Evolutionary conservation across 2,888 invertebrate species (phyloP).

Genomic region (Aplocera efformata): DNA sequence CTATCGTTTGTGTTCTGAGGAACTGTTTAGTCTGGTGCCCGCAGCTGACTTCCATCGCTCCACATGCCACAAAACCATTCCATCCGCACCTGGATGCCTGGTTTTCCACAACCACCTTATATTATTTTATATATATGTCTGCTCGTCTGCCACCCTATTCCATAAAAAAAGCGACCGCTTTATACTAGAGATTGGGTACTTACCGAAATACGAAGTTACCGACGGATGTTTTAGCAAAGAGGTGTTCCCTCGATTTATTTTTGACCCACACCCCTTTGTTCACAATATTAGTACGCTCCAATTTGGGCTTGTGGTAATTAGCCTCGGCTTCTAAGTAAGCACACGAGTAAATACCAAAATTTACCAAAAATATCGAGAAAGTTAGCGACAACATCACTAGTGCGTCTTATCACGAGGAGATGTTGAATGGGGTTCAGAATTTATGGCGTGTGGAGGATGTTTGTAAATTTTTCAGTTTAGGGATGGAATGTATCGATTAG

Average conservation of each 20-base stretch:
- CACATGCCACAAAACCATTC: no score
- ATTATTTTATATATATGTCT: no score
- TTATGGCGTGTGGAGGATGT: conserved; percentile 38
- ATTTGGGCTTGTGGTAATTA: conserved; percentile 40
- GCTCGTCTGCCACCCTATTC: no score
- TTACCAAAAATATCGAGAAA: conserved; percentile 37
- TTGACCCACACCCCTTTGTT: conserved; percentile 62
- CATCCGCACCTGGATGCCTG: no score
- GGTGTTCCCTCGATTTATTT: conserved; percentile 20
- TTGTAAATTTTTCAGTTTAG: conserved; percentile 39
- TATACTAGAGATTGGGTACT: no score
- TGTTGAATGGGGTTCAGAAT: conserved; percentile 30
- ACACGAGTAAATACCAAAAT: conserved; percentile 24
- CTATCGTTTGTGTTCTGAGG: no score
- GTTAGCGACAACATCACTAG: conserved; percentile 48
- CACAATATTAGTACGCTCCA: conserved; percentile 56
- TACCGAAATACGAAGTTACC: conserved; percentile 23
- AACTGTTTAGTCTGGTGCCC: no score
- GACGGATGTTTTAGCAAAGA: conserved; percentile 27
- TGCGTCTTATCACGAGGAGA: conserved; percentile 20
- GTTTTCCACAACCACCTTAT: no score
- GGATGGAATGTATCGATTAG: not conserved
- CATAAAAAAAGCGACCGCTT: no score
- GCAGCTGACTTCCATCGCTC: no score
- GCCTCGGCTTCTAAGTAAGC: conserved; percentile 36